Evolutionary conservation across 1,140 invertebrate genomes (phyloP).

Genomic region (Drosophila sturtevanti): DNA sequence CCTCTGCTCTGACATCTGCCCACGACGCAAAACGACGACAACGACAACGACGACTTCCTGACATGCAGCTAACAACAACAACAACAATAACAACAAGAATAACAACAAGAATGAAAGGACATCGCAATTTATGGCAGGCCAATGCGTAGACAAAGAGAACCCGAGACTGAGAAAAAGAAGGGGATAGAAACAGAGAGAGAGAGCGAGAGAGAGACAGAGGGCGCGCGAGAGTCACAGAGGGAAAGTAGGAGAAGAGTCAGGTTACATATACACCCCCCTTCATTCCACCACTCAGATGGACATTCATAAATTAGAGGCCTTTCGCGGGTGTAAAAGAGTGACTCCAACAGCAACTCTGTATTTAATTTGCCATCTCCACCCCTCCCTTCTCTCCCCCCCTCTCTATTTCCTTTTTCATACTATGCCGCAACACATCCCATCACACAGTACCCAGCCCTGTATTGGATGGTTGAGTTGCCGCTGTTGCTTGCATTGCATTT

Average conservation of each 20-base stretch:
- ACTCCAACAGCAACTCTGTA: slow-evolving; percentile 31
- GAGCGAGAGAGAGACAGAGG: background rate
- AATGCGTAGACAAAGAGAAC: slow-evolving; percentile 28
- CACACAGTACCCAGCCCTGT: no score
- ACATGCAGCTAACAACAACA: slow-evolving; percentile 32
- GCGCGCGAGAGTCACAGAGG: background rate
- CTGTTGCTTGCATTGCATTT: slow-evolving; percentile 49
- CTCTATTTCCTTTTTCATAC: background rate
- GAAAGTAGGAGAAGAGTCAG: background rate
- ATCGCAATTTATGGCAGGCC: slow-evolving; percentile 51
- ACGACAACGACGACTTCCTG: slow-evolving; percentile 52
- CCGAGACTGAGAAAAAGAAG: background rate
- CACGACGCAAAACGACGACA: slow-evolving; percentile 14
- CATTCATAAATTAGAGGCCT: slow-evolving; percentile 46
- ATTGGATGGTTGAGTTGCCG: no score
- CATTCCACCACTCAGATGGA: slow-evolving; percentile 27
- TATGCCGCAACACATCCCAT: no score
- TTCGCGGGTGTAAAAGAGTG: slow-evolving; percentile 9
- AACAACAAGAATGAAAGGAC: slow-evolving; percentile 20
- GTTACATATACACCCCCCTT: background rate
- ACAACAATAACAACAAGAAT: slow-evolving; percentile 8
- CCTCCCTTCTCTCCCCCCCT: background rate
- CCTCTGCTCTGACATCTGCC: background rate
- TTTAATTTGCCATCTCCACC: slow-evolving; percentile 46
- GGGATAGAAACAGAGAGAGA: background rate